Conservation (phyloP, 2,888 invertebrate genomes). For the Drosophila cognata region DNA sequence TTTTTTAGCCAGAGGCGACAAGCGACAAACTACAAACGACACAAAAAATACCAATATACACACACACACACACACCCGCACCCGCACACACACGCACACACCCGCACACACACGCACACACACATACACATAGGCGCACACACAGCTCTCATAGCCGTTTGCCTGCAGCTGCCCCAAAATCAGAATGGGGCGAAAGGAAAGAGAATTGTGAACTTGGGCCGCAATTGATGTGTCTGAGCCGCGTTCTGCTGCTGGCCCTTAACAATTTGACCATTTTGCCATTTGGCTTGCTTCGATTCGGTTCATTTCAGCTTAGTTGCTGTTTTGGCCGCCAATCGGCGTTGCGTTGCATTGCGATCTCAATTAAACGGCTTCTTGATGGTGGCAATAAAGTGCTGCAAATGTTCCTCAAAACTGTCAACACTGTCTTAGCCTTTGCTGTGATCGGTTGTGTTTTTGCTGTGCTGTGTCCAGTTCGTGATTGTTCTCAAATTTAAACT, state of each 20-base stretch:
- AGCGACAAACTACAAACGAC: slow-evolving; percentile 4
- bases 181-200: neutral
- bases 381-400: neutral
- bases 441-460: too few relatives aligned
- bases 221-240: slow-evolving; percentile 74
- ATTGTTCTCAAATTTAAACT: too few relatives aligned
- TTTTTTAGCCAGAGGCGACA: slow-evolving; percentile 12
- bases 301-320: neutral
- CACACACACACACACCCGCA: neutral
- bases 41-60: neutral
- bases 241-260: slow-evolving; percentile 26
- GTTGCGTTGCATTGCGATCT: neutral
- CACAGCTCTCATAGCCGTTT: slow-evolving; percentile 2
- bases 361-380: neutral
- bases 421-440: too few relatives aligned
- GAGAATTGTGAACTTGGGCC: slow-evolving; percentile 3
- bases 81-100: neutral
- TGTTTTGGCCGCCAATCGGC: neutral
- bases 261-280: slow-evolving; percentile 3
- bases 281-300: slow-evolving; percentile 1
- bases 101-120: neutral
- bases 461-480: too few relatives aligned
- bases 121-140: neutral
- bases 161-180: slow-evolving; percentile 17
- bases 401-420: neutral